A percentile compares a stretch with the other conserved stretches of the same genome.
phyloP scores from a whole-genome alignment of 2,797 vertebrate species.

The Enteromius afrohamiltoni region DNA sequence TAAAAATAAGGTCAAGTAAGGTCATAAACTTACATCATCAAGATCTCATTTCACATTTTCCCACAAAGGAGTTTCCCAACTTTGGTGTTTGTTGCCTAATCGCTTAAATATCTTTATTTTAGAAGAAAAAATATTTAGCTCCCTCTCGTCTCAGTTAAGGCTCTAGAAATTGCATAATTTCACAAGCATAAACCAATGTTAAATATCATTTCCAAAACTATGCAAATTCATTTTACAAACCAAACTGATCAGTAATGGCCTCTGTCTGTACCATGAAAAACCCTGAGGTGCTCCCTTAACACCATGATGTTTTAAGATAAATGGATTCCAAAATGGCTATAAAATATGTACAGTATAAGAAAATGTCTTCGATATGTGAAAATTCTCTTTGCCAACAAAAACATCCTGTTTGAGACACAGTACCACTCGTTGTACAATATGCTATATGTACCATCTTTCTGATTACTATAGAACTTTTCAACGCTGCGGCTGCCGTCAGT shows the following conservation, averaged over 20 bases:
- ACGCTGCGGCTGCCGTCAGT: not conserved
- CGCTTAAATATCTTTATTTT: not conserved
- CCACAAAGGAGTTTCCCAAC: not conserved
- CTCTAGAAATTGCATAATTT: constrained; percentile 64
- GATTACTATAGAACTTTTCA: constrained; percentile 6
- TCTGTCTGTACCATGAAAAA: not conserved
- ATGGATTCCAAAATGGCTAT: not conserved
- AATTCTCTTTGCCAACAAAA: not conserved
- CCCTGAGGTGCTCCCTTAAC: constrained; percentile 13
- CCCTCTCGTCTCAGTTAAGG: constrained; percentile 63
- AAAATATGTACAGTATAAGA: not conserved
- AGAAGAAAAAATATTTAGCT: constrained; percentile 1
- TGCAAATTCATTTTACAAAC: not conserved
- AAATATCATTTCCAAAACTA: not conserved
- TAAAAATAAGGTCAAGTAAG: not conserved
- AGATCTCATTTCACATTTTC: not conserved
- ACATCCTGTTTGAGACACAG: not conserved
- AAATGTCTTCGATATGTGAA: not conserved
- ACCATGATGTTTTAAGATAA: not conserved
- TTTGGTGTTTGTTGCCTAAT: constrained; percentile 5
- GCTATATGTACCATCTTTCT: not conserved
- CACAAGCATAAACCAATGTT: constrained; percentile 27
- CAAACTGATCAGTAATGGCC: not conserved
- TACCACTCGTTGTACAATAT: constrained; percentile 14
- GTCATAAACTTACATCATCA: not conserved